These are phyloP conservation scores for Hydrozoanthus tunicans DNA, from an alignment of 64 coral and sea anemone genomes.

Conservation along the genomic window DNA sequence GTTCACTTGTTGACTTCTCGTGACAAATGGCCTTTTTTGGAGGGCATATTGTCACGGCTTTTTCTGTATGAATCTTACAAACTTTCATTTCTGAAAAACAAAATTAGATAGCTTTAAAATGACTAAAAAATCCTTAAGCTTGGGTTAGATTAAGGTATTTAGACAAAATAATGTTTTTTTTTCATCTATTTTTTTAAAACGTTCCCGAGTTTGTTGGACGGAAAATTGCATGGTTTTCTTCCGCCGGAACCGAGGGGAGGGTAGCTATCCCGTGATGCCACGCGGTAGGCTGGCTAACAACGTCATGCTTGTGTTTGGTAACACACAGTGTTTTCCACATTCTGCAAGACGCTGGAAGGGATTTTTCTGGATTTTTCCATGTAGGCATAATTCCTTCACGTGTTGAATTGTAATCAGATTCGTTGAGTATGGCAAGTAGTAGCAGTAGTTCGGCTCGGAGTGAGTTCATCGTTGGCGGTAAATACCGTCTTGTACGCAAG, in stretches of 20 bases:
- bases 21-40: not conserved
- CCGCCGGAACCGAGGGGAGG: constrained; percentile 49
- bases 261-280: constrained; percentile 56
- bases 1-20: not conserved
- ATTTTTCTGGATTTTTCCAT: not conserved
- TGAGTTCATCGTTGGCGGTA: constrained; percentile 94
- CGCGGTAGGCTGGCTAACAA: constrained; percentile 90
- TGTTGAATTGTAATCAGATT: constrained; percentile 26
- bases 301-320: constrained; percentile 81
- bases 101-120: not conserved
- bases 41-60: not conserved
- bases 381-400: not conserved
- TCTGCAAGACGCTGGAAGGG: constrained; percentile 46
- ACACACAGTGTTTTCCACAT: constrained; percentile 55
- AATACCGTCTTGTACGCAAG: constrained; percentile 96
- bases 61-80: not conserved
- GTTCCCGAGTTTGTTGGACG: not conserved
- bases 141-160: not conserved
- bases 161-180: not conserved
- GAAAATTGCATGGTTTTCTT: not conserved
- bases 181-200: not conserved
- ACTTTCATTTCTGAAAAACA: not conserved
- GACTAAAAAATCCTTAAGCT: not conserved
- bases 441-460: constrained; percentile 70
- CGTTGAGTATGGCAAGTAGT: constrained; percentile 77